Evolutionary conservation across 2,113 vertebrate genomes (phyloP), one percentile per base, ranked within the genome.

Genomic region (Pheucticus melanocephalus): DNA sequence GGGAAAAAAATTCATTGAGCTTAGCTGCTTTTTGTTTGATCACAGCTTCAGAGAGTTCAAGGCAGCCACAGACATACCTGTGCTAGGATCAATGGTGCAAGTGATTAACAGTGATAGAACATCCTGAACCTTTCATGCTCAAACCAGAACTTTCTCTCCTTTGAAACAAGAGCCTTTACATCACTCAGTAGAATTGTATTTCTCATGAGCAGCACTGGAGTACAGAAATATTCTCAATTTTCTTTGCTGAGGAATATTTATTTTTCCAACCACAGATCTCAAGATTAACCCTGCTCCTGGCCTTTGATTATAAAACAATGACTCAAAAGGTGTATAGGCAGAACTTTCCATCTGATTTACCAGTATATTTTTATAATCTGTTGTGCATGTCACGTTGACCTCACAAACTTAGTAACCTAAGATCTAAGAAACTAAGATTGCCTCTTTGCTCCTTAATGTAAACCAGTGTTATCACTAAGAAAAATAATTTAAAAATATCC

Each of bases 281-380:
- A 94, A 95, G 87, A 94, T 86, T 61, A 94, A 69, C 72, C 80
- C 42, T 65, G n/a, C 37, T 93, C 40, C 53, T 73, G 40, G 66
- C 88, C 89, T 93, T 65, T 88, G 88, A 90, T 89, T 83, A 72
- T 82, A 96, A 95, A 95, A 95, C 88, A 95, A 82, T 80, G 45
- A 81, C 88, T 94, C 83, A 86, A 96, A 96, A 96, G 86, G 66
- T 94, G 25, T 63, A 75, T 40, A 48, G 77, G 56, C 33, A 92
- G 50, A 88, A 76, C 70, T 77, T 96, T 66, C 39, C 59, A 53
- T 60, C 51, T 97, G 88, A 95, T 95, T 94, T 97, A 83, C 53
- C 75, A 85, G 94, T 79, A 82, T 60, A 86, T 85, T 84, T 69
- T 93, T 92, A 87, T 69, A 94, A 92, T 85, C 91, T 94, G 69